Evolutionary conservation across 1,140 invertebrate genomes (phyloP), one percentile per base, ranked within the genome.

Genomic region (Teleogryllus occipitalis): DNA sequence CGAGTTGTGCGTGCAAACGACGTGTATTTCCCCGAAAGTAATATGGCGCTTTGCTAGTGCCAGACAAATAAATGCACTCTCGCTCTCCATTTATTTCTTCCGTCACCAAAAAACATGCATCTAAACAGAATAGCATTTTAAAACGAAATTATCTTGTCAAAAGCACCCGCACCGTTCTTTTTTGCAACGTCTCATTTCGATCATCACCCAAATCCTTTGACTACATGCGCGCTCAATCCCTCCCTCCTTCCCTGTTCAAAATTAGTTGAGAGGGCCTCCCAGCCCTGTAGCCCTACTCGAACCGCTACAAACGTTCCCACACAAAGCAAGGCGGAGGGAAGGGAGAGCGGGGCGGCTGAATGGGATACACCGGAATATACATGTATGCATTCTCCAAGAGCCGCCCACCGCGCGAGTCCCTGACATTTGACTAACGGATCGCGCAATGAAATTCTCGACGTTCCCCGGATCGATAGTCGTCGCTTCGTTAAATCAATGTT

Each of bases 401-500:
- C 27, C 27, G 27, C 27, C 1, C 27, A 65, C 54, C 7, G 54
- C 10, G 7, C 18, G 54, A 65, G 18, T 65, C 54, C 18, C 54
- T 65, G 10, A 65, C 18, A 18, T 65, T 65, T 65, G 54, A 65
- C 54, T 14, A 65, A 65, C 54, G 54, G 54, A 65, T 65, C 54
- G 18, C 10, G 54, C 10, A 65, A 65, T 65, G 54, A 65, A 65
- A 65, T 65, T 65, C 54, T 65, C 10, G 54, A 10, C 54, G 54
- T 65, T 65, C 54, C 18, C 54, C 18, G 54, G 54, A 65, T 65
- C 54, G 54, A 65, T 65, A 18, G 54, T 65, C 54, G 54, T 65
- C 54, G 54, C 54, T 65, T 65, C 54, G 54, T 65, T 65, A 65
- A 65, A 65, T 65, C 54, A 65, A 65, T 65, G 54, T 65, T 65